Conservation (phyloP, 2,113 vertebrate species). For the Fukomys damarensis region DNA sequence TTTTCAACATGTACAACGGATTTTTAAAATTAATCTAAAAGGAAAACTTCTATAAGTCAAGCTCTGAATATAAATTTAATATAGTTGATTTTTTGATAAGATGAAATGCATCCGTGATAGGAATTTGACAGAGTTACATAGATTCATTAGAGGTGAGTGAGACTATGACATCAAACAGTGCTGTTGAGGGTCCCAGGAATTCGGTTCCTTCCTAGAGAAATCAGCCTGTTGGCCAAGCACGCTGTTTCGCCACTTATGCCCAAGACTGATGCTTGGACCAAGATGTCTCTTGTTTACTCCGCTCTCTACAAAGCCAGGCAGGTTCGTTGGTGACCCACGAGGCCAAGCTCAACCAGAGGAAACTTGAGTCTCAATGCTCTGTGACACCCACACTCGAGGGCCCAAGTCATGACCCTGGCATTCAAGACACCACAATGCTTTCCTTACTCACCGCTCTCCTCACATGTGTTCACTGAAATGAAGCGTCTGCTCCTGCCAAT, state of each 20-base stretch:
- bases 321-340: neutral
- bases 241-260: neutral
- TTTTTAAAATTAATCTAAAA: neutral
- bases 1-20: neutral
- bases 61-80: neutral
- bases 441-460: neutral
- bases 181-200: neutral
- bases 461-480: neutral
- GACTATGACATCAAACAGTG: neutral
- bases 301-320: neutral
- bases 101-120: neutral
- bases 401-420: neutral
- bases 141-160: neutral
- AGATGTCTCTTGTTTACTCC: neutral
- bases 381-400: neutral
- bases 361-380: neutral
- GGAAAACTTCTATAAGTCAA: neutral
- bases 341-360: neutral
- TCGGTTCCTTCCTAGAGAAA: neutral
- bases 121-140: neutral
- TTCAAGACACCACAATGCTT: neutral
- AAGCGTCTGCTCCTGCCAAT: neutral
- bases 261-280: neutral
- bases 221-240: neutral
- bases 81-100: neutral